Percentiles rank a stretch among this genome's conserved stretches.
Conservation (phyloP, 2,797 vertebrate genomes). For the Acridotheres tristis region DNA sequence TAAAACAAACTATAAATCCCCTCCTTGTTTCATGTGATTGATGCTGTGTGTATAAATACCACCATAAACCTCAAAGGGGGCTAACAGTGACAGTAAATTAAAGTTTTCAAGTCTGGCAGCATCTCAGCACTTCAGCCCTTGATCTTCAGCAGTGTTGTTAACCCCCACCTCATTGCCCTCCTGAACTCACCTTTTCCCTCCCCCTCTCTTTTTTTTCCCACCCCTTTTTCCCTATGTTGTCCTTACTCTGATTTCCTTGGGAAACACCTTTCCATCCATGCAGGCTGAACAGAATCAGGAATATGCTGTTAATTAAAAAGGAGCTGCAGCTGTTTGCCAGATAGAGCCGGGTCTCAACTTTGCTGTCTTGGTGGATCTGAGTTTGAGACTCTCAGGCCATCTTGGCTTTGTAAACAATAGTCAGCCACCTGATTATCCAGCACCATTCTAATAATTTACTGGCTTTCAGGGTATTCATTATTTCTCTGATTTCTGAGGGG, state of each 20-base stretch:
- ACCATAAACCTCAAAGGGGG: slow-evolving; percentile 87
- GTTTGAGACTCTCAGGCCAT: slow-evolving; percentile 8
- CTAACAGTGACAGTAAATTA: slow-evolving; percentile 87
- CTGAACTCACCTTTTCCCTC: slow-evolving; percentile 72
- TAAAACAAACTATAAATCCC: slow-evolving; percentile 89
- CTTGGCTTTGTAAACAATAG: slow-evolving; percentile 29
- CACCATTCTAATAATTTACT: background rate
- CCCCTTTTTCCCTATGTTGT: slow-evolving; percentile 18
- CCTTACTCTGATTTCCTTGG: slow-evolving; percentile 72
- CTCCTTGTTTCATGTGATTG: slow-evolving; percentile 87
- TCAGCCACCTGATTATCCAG: slow-evolving; percentile 19
- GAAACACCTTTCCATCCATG: slow-evolving; percentile 71
- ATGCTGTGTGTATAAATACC: slow-evolving; percentile 87
- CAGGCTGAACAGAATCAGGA: slow-evolving; percentile 46
- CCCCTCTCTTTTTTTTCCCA: background rate
- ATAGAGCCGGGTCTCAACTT: slow-evolving; percentile 16
- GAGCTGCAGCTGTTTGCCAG: slow-evolving; percentile 36
- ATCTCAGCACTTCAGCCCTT: slow-evolving; percentile 81
- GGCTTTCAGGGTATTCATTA: background rate
- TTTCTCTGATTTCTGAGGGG: fast-evolving
- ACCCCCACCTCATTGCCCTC: slow-evolving; percentile 78
- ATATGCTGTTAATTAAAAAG: slow-evolving; percentile 71
- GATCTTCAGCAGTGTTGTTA: slow-evolving; percentile 81
- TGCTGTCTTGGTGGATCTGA: background rate
- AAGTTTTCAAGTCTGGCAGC: slow-evolving; percentile 84